A percentile compares a stretch with the other conserved stretches of the same genome.
phyloP scores from a whole-genome alignment of 2,113 vertebrate genomes.

The Phocoena phocoena region DNA sequence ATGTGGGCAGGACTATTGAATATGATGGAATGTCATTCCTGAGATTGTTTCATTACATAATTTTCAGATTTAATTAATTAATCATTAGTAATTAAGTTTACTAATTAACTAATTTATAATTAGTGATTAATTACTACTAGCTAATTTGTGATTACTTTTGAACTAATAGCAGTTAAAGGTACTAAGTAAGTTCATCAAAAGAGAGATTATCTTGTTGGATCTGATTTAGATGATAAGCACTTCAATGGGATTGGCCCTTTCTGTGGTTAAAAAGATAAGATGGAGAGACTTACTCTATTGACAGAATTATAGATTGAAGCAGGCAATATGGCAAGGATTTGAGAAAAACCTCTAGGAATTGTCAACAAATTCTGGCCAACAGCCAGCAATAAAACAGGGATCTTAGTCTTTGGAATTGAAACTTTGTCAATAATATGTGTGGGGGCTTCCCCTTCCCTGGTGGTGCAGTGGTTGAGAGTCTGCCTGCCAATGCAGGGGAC shows the following conservation, averaged over 20 bases:
- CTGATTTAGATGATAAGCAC: neutral
- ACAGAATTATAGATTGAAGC: neutral
- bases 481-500: too few relatives aligned
- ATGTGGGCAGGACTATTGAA: too few relatives aligned
- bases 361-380: neutral
- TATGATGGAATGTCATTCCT: neutral
- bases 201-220: neutral
- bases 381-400: neutral
- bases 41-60: neutral
- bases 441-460: accelerated
- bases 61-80: neutral
- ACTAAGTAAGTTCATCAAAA: neutral
- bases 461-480: too few relatives aligned
- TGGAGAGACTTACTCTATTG: neutral
- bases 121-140: too few relatives aligned
- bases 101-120: neutral
- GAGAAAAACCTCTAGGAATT: neutral
- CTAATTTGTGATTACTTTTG: neutral
- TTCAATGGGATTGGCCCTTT: neutral
- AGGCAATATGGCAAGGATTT: neutral
- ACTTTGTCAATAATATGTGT: neutral
- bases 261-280: neutral
- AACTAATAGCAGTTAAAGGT: neutral
- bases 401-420: neutral
- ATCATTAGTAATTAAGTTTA: neutral